These are phyloP conservation scores for Anseranas semipalmata DNA, from an alignment of 2,113 vertebrate genomes.

Conservation along the genomic window DNA sequence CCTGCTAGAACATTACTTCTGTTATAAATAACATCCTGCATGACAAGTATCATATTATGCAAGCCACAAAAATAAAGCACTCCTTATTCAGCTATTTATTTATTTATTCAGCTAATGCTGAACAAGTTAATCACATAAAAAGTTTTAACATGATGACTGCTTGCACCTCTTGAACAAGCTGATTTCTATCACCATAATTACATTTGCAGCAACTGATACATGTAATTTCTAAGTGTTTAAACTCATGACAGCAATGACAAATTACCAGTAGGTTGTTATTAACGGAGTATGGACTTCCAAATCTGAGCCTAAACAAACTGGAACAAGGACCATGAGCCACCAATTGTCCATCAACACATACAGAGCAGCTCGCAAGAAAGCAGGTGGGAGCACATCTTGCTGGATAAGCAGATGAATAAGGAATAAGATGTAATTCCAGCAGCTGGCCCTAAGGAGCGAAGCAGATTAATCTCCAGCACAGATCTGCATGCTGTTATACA, in stretches of 20 bases:
- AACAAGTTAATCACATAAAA: neutral
- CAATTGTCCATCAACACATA: neutral
- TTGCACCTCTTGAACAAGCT: neutral
- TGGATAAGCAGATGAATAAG: neutral
- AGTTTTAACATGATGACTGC: neutral
- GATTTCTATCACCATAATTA: neutral
- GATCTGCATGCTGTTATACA: neutral
- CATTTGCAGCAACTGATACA: neutral
- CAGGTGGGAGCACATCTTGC: fast-evolving
- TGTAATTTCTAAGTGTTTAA: neutral
- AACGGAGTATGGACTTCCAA: neutral
- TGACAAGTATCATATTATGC: neutral
- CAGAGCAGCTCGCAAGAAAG: neutral
- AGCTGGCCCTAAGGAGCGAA: neutral
- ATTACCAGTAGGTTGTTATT: neutral
- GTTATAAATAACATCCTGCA: neutral
- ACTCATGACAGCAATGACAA: neutral
- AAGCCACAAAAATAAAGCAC: neutral
- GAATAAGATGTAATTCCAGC: neutral
- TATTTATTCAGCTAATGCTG: neutral
- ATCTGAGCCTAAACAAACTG: neutral
- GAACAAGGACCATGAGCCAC: neutral
- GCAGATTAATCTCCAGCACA: neutral
- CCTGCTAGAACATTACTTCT: neutral
- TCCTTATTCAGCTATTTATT: neutral